A percentile compares a stretch with the other conserved stretches of the same genome.
phyloP scores from a whole-genome alignment of 64 coral and sea anemone genomes.

The Anthopleura sola region DNA sequence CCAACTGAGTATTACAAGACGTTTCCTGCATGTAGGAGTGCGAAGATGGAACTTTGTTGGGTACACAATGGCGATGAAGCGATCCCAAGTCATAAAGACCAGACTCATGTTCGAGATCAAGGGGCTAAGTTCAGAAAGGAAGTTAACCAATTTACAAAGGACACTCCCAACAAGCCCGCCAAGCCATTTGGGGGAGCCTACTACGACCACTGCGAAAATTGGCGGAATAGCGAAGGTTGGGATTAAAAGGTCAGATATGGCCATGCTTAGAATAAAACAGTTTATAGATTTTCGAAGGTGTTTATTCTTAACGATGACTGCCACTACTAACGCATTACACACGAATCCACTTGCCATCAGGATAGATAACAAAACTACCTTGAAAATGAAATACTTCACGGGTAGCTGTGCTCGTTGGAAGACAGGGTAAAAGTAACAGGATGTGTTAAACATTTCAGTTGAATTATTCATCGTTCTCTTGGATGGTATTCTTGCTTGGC shows the following conservation, averaged over 20 bases:
- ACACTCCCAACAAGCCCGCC: neutral
- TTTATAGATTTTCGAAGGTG: conserved; percentile 53
- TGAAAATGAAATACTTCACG: neutral
- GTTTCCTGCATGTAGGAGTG: neutral
- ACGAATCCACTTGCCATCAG: neutral
- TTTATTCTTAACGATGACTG: conserved; percentile 32
- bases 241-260: conserved; percentile 62
- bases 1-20: neutral
- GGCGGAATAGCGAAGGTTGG: conserved; percentile 45
- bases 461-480: neutral
- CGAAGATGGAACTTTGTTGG: conserved; percentile 4
- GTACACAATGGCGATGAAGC: conserved; percentile 26
- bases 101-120: conserved; percentile 3
- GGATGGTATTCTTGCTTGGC: neutral
- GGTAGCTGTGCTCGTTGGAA: neutral
- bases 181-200: neutral
- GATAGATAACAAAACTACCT: neutral
- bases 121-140: neutral
- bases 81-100: conserved; percentile 6
- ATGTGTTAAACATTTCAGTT: neutral
- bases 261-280: conserved; percentile 71
- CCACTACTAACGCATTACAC: conserved; percentile 41
- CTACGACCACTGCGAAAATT: neutral
- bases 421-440: neutral
- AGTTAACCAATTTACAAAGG: neutral